A percentile compares a stretch with the other conserved stretches of the same genome.
Conservation (phyloP, 2,888 invertebrate species). For the Sinopyrophorus schimmeli region DNA sequence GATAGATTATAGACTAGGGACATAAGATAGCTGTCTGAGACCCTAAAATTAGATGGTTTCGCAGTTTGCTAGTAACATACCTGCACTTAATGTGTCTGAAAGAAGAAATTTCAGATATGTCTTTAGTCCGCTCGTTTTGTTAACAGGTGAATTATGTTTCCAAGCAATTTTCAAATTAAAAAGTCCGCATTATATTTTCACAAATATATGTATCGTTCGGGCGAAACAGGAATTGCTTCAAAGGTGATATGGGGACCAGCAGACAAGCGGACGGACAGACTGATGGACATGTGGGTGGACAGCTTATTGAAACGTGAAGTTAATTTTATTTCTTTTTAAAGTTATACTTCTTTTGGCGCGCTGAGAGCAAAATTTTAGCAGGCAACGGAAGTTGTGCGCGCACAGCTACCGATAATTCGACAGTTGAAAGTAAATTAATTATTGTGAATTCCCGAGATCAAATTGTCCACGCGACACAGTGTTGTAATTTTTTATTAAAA, state of each 20-base stretch:
- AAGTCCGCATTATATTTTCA: constrained; percentile 12
- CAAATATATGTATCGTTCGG: constrained; percentile 16
- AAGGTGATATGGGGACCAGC: constrained; percentile 26
- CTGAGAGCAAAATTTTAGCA: too few species aligned
- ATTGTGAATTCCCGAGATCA: too few species aligned
- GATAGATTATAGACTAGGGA: constrained; percentile 28
- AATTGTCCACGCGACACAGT: too few species aligned
- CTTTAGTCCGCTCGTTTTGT: constrained; percentile 12
- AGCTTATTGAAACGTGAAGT: constrained; percentile 19
- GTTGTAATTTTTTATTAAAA: too few species aligned
- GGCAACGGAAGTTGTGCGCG: too few species aligned
- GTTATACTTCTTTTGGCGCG: too few species aligned
- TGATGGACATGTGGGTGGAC: constrained; percentile 29
- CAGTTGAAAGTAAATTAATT: too few species aligned
- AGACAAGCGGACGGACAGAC: constrained; percentile 26
- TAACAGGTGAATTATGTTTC: constrained; percentile 16
- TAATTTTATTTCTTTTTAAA: constrained; percentile 29
- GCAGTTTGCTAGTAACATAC: constrained; percentile 29
- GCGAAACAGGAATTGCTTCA: constrained; percentile 22
- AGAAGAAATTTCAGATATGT: constrained; percentile 20
- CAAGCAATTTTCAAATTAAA: background rate
- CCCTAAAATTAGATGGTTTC: constrained; percentile 27
- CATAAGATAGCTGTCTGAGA: constrained; percentile 28
- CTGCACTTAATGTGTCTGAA: constrained; percentile 25
- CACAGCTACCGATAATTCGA: too few species aligned